Conservation (phyloP, 2,888 invertebrate species). For the Melanchra persicariae region DNA sequence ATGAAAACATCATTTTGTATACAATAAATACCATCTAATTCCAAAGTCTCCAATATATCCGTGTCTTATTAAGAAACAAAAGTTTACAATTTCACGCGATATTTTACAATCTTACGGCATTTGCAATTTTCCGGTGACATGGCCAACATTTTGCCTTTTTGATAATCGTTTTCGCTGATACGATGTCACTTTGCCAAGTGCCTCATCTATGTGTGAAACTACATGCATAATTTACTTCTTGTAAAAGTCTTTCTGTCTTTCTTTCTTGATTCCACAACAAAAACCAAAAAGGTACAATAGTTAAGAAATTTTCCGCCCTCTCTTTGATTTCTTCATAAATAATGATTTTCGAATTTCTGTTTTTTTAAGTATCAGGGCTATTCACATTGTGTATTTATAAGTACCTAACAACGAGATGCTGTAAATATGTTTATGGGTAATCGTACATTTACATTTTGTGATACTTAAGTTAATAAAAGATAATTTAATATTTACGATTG, state of each 20-base stretch:
- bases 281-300: neutral
- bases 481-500: constrained; percentile 37
- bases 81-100: too few species aligned
- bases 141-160: neutral
- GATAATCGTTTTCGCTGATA: neutral
- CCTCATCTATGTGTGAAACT: neutral
- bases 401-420: constrained; percentile 54
- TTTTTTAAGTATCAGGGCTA: constrained; percentile 27
- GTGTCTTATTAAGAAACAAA: too few species aligned
- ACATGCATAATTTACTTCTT: neutral
- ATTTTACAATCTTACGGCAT: too few species aligned
- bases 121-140: too few species aligned
- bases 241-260: neutral
- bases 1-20: too few species aligned
- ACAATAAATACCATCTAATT: too few species aligned
- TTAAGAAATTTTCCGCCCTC: neutral
- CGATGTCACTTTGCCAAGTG: neutral
- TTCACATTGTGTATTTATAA: constrained; percentile 33
- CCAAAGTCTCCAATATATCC: too few species aligned
- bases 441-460: constrained; percentile 73
- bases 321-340: neutral
- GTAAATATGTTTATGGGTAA: constrained; percentile 66
- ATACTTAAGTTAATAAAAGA: constrained; percentile 76
- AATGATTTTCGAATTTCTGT: constrained; percentile 8
- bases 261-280: neutral